phyloP scores from a whole-genome alignment of 2,797 vertebrate species.

The Amniataba percoides region DNA sequence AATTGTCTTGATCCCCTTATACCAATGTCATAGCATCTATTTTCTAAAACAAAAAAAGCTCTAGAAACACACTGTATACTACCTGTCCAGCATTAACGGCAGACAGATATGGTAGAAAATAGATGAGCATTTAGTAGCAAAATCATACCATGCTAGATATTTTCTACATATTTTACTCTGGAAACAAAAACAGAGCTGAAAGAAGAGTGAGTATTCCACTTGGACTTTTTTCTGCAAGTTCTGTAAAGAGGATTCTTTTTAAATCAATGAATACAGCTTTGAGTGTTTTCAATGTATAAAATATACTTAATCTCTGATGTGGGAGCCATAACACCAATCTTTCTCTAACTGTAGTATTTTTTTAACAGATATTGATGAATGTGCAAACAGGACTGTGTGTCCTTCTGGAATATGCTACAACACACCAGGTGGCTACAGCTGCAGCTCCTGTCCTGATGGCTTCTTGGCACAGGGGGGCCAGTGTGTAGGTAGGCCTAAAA shows the following conservation, averaged over 20 bases:
- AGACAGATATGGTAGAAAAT: too few relatives aligned
- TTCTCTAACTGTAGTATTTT: not conserved
- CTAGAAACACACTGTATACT: too few relatives aligned
- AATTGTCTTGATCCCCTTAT: too few relatives aligned
- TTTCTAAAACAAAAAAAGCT: too few relatives aligned
- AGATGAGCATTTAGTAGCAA: too few relatives aligned
- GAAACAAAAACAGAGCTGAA: not conserved
- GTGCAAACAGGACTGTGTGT: slow-evolving; percentile 85
- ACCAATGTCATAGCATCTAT: too few relatives aligned
- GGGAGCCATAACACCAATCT: not conserved
- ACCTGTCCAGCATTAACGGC: too few relatives aligned
- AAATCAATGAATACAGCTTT: too few relatives aligned
- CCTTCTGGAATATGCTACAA: slow-evolving; percentile 92
- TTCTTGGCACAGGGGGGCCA: slow-evolving; percentile 90
- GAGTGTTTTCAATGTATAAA: too few relatives aligned
- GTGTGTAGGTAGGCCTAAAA: slow-evolving; percentile 88
- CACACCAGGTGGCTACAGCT: slow-evolving; percentile 89
- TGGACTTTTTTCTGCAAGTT: not conserved
- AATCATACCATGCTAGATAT: not conserved
- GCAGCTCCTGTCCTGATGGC: slow-evolving; percentile 89
- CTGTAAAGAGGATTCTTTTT: not conserved
- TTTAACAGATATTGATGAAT: slow-evolving; percentile 91
- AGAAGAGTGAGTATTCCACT: not conserved
- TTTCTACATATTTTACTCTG: not conserved
- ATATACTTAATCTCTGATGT: not conserved